Conservation (phyloP, 2,797 vertebrate genomes). For the Aulostomus chinensis region DNA sequence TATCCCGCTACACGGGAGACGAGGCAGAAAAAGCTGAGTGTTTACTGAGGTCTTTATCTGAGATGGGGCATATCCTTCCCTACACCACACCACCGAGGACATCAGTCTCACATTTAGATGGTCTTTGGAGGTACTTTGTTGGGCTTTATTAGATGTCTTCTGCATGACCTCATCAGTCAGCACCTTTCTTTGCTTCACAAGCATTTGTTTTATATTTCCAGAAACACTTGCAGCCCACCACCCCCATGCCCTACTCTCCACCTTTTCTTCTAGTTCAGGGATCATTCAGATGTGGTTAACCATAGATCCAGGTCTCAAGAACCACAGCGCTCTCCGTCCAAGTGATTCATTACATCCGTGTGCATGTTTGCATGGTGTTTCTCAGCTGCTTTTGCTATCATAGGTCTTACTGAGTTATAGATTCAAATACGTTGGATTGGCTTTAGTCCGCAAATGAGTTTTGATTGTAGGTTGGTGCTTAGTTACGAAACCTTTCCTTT, state of each 20-base stretch:
- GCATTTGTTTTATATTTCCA: slow-evolving; percentile 64
- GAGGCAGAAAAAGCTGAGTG: slow-evolving; percentile 57
- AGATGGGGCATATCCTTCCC: slow-evolving; percentile 55
- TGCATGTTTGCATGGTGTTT: slow-evolving; percentile 17
- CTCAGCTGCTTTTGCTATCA: slow-evolving; percentile 46
- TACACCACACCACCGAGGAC: slow-evolving; percentile 44
- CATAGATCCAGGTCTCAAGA: slow-evolving; percentile 60
- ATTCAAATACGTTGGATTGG: slow-evolving; percentile 10
- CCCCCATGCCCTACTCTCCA: slow-evolving; percentile 24
- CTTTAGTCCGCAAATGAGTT: slow-evolving; percentile 24
- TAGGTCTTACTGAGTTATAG: slow-evolving; percentile 22
- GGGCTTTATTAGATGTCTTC: slow-evolving; percentile 62
- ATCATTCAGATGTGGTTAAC: slow-evolving; percentile 69
- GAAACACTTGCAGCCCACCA: slow-evolving; percentile 56
- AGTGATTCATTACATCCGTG: slow-evolving; percentile 66
- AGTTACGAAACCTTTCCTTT: slow-evolving; percentile 27
- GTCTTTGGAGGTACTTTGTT: slow-evolving; percentile 48
- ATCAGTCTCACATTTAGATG: slow-evolving; percentile 60
- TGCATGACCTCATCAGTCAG: slow-evolving; percentile 69
- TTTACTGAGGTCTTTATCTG: slow-evolving; percentile 62
- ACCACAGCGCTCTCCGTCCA: slow-evolving; percentile 44
- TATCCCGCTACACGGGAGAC: slow-evolving; percentile 52
- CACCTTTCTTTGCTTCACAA: slow-evolving; percentile 57
- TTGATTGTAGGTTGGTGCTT: slow-evolving; percentile 15
- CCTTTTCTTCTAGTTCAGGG: slow-evolving; percentile 43